Conservation (phyloP, 2,888 invertebrate genomes). For the Phyto melanocephala region DNA sequence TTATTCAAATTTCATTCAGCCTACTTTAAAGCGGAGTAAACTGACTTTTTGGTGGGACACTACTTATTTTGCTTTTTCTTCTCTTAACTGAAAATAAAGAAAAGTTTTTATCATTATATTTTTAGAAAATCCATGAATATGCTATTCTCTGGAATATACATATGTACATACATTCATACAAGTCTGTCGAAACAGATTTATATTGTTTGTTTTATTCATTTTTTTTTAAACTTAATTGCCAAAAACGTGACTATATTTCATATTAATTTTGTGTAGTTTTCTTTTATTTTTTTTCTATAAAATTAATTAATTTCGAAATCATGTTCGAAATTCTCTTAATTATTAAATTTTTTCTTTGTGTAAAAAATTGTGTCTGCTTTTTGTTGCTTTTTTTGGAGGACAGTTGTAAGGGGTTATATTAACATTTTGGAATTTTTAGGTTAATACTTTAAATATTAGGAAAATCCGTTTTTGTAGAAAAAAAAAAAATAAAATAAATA, state of each 20-base stretch:
- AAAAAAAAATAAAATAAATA: background rate
- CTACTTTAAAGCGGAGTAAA: no score
- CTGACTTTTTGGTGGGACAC: no score
- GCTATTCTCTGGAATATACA: no score
- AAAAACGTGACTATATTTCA: slow-evolving; percentile 60
- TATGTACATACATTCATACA: no score
- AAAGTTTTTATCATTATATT: no score
- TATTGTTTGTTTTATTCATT: background rate
- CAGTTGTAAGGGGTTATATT: background rate
- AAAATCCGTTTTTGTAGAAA: background rate
- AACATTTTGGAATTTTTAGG: background rate
- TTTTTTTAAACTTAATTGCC: slow-evolving; percentile 28
- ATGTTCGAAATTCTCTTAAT: background rate
- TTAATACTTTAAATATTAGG: background rate
- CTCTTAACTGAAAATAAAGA: no score
- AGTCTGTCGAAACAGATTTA: slow-evolving; percentile 15
- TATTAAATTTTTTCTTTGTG: background rate
- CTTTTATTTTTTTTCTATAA: background rate
- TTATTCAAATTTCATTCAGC: no score
- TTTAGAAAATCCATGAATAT: no score
- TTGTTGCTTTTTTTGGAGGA: background rate
- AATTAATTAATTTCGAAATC: no score
- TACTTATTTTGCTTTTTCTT: no score
- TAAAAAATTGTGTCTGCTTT: background rate
- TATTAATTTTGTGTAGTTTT: slow-evolving; percentile 1